Conservation (phyloP, 1,140 invertebrate genomes). For the Zaprionus camerounensis region DNA sequence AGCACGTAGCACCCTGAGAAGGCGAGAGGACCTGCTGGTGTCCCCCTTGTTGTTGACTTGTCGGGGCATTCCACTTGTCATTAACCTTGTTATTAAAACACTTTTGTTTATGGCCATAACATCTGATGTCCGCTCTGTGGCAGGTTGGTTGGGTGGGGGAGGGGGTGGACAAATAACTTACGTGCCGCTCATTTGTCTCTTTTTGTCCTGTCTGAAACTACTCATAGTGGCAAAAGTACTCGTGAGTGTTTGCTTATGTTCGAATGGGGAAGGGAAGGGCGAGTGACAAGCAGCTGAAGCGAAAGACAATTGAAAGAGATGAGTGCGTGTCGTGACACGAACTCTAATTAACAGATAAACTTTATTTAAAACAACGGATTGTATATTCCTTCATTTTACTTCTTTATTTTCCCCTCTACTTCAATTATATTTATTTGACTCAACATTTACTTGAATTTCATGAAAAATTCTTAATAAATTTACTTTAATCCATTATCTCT, state of each 20-base stretch:
- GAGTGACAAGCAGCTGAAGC: background rate
- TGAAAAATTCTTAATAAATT: too few species aligned
- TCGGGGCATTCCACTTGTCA: conserved; percentile 77
- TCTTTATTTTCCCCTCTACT: too few species aligned
- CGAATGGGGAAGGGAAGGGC: background rate
- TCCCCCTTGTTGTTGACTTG: background rate
- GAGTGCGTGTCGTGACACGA: conserved; percentile 14
- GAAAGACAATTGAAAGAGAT: background rate
- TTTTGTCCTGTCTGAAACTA: conserved; percentile 30
- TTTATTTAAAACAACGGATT: too few species aligned
- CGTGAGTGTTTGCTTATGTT: conserved; percentile 3
- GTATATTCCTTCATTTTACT: too few species aligned
- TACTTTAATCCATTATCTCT: too few species aligned
- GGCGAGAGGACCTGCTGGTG: too few species aligned
- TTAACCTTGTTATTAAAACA: conserved; percentile 84
- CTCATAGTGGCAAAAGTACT: conserved; percentile 13
- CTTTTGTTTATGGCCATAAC: conserved; percentile 83
- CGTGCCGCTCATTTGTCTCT: conserved; percentile 79
- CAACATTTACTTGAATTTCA: too few species aligned
- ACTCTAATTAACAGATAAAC: background rate
- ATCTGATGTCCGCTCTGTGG: conserved; percentile 70
- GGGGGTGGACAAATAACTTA: conserved; percentile 74
- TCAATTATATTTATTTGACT: too few species aligned
- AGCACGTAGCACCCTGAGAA: conserved; percentile 46
- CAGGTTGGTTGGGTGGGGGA: background rate